Conservation (phyloP, 23 tunicate species). For the Halocynthia roretzi region DNA sequence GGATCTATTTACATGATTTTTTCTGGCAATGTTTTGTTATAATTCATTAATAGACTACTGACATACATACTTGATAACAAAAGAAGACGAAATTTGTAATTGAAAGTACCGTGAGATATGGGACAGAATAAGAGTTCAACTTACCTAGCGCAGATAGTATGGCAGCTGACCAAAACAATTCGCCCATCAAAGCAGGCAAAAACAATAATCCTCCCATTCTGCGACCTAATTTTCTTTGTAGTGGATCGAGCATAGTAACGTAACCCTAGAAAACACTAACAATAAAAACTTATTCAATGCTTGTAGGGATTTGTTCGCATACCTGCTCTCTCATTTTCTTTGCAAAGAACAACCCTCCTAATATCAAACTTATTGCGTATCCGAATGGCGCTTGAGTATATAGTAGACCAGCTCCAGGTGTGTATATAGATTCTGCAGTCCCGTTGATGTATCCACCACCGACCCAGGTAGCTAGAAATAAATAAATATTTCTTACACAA, state of each 20-base stretch:
- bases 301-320: not conserved
- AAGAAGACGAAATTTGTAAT: no score
- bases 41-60: no score
- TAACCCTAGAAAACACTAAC: conserved; percentile 46
- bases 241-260: conserved; percentile 96
- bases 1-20: no score
- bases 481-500: not conserved
- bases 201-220: conserved; percentile 84
- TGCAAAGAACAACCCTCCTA: conserved; percentile 76
- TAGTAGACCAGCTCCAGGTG: conserved; percentile 45
- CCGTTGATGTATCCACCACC: conserved; percentile 86
- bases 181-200: conserved; percentile 91
- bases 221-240: conserved; percentile 78
- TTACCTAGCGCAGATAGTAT: conserved; percentile 88
- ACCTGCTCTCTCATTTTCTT: conserved; percentile 58
- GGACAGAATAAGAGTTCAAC: not conserved
- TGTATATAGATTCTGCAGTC: conserved; percentile 63
- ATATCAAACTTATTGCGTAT: conserved; percentile 36
- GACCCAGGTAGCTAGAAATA: conserved; percentile 75
- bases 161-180: conserved; percentile 94
- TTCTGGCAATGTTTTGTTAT: no score
- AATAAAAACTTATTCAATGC: no score
- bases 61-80: no score
- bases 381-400: conserved; percentile 75
- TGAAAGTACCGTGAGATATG: no score